Base-by-base conservation (phyloP, 2,797 vertebrate genomes). In the Rhyacichthys aspro region DNA sequence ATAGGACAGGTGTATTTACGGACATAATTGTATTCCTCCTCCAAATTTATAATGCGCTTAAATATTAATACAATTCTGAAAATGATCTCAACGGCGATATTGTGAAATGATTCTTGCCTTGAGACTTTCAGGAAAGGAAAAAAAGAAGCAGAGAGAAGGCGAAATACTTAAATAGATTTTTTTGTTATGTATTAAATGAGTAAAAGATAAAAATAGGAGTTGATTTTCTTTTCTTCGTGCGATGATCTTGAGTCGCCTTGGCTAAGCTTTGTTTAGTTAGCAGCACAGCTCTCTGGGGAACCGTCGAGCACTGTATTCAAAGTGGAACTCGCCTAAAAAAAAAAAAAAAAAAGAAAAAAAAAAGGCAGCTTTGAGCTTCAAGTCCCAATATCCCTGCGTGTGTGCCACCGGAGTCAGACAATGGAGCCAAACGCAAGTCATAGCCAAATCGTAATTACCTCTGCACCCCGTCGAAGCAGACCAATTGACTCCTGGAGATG, bases 1-100 rank as follows among this genome's bases (percentile, higher is more conserved):
- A 87, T 88, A 81, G 81, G 80, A 92, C 90, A 90, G 89, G 87
- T 92, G 81, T 93, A 90, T 92, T 93, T 92, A 91, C 90, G 87
- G 87, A 83, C 82, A 84, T 90, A 90, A 91, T 91, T 90, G 90
- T 90, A 89, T 90, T 91, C 74, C 81, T 87, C 84, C 68, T 86
- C 76, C 87, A 90, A n/a, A 87, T 89, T 92, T 85, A 84, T 89
- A 90, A 90, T 91, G 79, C 76, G 82, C 90, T 91, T 91, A 89
- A 91, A 92, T 88, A 91, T 91, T 90, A 91, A 92, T 90, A 83
- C 74, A 83, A 89, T 84, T 86, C 82, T 58, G 74, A 78, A 83
- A 89, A 90, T 84, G 38, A 90, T 91, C 84, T 80, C 18, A 65
- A 76, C 79, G 75, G 82, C 68, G 84, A 80, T 78, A 86, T 83